phyloP scores from a whole-genome alignment of 2,797 vertebrate species.

The Acrocephalus scirpaceus region DNA sequence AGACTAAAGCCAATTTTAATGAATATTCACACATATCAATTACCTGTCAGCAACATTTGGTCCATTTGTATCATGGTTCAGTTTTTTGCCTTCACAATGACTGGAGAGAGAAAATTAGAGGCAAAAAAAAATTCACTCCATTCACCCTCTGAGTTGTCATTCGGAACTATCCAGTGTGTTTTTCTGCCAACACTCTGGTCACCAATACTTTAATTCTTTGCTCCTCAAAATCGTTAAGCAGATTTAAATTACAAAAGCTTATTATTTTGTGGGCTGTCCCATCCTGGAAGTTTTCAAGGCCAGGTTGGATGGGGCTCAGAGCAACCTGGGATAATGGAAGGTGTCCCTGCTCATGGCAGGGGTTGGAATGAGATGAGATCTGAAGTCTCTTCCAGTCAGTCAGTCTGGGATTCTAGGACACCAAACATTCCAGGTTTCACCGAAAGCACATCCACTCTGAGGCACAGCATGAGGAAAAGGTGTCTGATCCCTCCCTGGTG shows the following conservation, averaged over 20 bases:
- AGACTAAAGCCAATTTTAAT: not conserved
- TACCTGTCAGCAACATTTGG: conserved; percentile 88
- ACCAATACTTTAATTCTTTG: not conserved
- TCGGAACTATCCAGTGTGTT: not conserved
- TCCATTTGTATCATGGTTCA: conserved; percentile 70
- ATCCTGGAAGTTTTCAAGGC: not conserved
- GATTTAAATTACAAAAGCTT: not conserved
- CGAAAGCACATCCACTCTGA: fast-evolving
- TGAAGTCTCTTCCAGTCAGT: not conserved
- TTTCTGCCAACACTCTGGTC: not conserved
- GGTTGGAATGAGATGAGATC: not conserved
- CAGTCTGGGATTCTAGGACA: not conserved
- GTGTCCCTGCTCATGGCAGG: not conserved
- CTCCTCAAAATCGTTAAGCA: not conserved
- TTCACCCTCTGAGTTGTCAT: not conserved
- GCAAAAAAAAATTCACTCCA: not conserved
- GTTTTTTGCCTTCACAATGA: conserved; percentile 94
- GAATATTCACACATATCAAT: not conserved
- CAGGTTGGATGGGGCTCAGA: not conserved
- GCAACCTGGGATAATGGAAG: not conserved
- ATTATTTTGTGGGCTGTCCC: not conserved
- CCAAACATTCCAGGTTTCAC: not conserved
- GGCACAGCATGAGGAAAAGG: not conserved
- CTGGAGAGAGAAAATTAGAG: conserved; percentile 70
- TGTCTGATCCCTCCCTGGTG: not conserved